A percentile compares a stretch with the other conserved stretches of the same genome.
These are phyloP conservation scores for Xiphorhynchus erythropygius DNA, from an alignment of 2,797 vertebrate species.

Conservation along the genomic window DNA sequence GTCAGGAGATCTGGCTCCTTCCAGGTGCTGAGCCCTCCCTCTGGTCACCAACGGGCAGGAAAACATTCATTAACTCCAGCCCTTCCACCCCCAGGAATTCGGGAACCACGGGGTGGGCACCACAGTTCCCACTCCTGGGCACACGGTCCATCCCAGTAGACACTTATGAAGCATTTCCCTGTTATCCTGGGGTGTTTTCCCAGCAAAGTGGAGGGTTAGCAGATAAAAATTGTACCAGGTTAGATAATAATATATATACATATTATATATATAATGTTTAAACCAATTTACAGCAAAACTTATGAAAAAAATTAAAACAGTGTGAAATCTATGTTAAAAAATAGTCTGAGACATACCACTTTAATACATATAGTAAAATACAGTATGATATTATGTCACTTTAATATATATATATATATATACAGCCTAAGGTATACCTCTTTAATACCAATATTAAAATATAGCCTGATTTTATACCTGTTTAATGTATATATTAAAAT, in stretches of 20 bases:
- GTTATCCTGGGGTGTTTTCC: not conserved
- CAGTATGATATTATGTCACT: not conserved
- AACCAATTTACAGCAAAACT: not conserved
- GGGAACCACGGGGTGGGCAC: fast-evolving
- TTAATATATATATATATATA: not conserved
- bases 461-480: not conserved
- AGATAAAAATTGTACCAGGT: fast-evolving
- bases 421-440: not conserved
- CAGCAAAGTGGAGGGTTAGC: not conserved
- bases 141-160: fast-evolving
- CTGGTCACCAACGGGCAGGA: not conserved
- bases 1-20: not conserved
- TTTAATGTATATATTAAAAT: not conserved
- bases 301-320: fast-evolving
- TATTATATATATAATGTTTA: too few relatives aligned
- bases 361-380: not conserved
- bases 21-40: not conserved
- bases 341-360: not conserved
- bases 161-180: not conserved
- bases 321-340: too few relatives aligned
- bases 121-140: fast-evolving
- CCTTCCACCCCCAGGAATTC: fast-evolving
- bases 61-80: not conserved
- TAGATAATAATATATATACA: not conserved
- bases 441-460: not conserved